Base-by-base conservation (phyloP, 2,113 vertebrate species). In the Lasiurus borealis region DNA sequence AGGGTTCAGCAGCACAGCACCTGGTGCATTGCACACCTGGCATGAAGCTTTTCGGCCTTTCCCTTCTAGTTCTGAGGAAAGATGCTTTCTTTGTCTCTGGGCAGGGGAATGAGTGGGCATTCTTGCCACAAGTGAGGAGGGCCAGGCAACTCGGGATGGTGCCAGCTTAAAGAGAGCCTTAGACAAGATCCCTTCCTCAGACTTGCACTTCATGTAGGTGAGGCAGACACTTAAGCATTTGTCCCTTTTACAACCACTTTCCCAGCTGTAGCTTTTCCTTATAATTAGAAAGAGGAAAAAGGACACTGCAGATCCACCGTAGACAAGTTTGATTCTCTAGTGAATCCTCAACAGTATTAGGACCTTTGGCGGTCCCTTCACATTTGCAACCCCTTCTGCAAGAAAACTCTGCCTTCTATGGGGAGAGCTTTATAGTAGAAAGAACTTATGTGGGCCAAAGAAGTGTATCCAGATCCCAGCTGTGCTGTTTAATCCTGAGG, bases 401-500 rank as follows among this genome's bases (percentile, higher is more conserved):
- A 12, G 27, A 93, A 82, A 93, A 27, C 21, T 40, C 14, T 72
- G 8, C 16, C 52, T 93, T 77, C 40, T 5, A 12, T 13, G 16
- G 10, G 16, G 3, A 75, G 44, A 46, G 15, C 27, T 90, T 68
- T 40, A 15, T 59, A 46, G 8, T 12, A 40, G n/a, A 66, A 82
- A 71, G 59, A 36, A 12, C n/a, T 34, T 15, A 0, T 0, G 1
- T 46, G 36, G 40, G 2, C 14, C 14, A 40, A 46, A 59, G 19
- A 62, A 54, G 11, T 76, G 11, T 8, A 2, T 46, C 15, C 29
- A 50, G 40, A 77, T 71, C 19, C 25, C 23, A 34, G 31, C 29
- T 66, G 23, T 85, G 19, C 14, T 4, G 1, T 27, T 64, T 71
- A 23, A 59, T 91, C 10, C 1, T 0, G 0, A 31, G 7, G 34